Base-by-base conservation (phyloP, 2,797 vertebrate genomes). In the Chelidonichthys spinosus region DNA sequence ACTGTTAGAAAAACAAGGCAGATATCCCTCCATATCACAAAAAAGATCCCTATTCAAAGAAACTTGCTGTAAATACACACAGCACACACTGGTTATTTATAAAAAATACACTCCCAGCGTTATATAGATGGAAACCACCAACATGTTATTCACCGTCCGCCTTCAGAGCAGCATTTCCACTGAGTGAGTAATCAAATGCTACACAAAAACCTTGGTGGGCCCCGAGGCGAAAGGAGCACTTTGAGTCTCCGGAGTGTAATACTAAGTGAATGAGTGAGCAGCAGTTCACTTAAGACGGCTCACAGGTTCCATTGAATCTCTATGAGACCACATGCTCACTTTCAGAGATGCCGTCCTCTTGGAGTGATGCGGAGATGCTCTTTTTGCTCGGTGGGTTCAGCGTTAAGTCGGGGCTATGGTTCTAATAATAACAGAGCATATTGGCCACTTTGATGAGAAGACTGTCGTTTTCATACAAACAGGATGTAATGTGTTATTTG, bases 181-280 rank as follows among this genome's bases (percentile, higher is more conserved):
- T 61, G 70, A 78, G 79, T 87, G 85, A 87, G 85, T 90, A 88
- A 90, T 92, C 86, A 92, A 90, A 89, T 77, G 80, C 67, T 83
- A 84, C 87, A 90, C 84, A 90, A 90, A 89, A 90, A 85, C 70
- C 87, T 84, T 17, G 44, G 82, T 72, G 81, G 78, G 75, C 83
- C 90, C 86, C 60, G 15, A 78, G 91, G 92, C 89, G 1, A 56
- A 86, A 90, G 85, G 89, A 88, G 92, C 88, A 91, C 91, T 92
- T 75, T 55, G 61, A 81, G 76, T 86, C 83, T 85, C 84, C 8
- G n/a, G 83, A 82, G 88, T 82, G 81, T 67, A 79, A 83, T 66
- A 73, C 44, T 39, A 72, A 81, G 72, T 85, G 87, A 90, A 88
- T 79, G 87, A 87, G 76, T 53, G 82, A 85, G 85, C 83, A 87